Evolutionary conservation across 2,113 vertebrate genomes (phyloP).

Genomic region (Aix galericulata): DNA sequence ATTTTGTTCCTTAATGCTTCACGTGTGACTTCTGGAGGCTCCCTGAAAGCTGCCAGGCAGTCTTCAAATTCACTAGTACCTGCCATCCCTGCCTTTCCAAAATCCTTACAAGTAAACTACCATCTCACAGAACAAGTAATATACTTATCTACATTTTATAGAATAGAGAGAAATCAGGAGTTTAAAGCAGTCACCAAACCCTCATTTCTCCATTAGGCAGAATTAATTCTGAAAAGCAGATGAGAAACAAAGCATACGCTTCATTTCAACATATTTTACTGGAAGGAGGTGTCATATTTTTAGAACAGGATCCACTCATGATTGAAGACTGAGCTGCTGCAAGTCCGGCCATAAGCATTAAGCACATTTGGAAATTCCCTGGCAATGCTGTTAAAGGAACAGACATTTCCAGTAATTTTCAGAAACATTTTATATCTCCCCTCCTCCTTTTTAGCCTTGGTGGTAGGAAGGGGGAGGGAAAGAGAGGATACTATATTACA

Average conservation of each 20-base stretch:
- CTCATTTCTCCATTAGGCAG: background rate
- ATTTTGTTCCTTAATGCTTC: background rate
- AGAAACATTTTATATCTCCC: constrained; percentile 46
- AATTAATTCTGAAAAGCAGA: background rate
- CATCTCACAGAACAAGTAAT: background rate
- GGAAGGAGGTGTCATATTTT: constrained; percentile 13
- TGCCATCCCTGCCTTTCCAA: background rate
- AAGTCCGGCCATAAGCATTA: constrained; percentile 39
- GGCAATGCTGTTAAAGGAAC: constrained; percentile 55
- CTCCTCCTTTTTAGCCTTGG: constrained; percentile 5
- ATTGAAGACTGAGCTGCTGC: background rate
- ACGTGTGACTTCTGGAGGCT: background rate
- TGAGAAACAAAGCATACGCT: background rate
- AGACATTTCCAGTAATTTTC: constrained; percentile 70
- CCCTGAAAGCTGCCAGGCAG: background rate
- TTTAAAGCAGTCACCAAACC: background rate
- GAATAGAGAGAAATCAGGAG: background rate
- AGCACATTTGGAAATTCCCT: constrained; percentile 66
- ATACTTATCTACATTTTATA: background rate
- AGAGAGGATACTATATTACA: constrained; percentile 13
- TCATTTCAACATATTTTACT: constrained; percentile 1
- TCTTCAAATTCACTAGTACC: background rate
- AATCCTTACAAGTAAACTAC: background rate
- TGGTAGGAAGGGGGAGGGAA: constrained; percentile 9
- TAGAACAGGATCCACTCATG: background rate